A percentile compares a stretch with the other conserved stretches of the same genome.
Evolutionary conservation across 2,113 vertebrate genomes (phyloP).

Genomic region (Eidolon helvum): DNA sequence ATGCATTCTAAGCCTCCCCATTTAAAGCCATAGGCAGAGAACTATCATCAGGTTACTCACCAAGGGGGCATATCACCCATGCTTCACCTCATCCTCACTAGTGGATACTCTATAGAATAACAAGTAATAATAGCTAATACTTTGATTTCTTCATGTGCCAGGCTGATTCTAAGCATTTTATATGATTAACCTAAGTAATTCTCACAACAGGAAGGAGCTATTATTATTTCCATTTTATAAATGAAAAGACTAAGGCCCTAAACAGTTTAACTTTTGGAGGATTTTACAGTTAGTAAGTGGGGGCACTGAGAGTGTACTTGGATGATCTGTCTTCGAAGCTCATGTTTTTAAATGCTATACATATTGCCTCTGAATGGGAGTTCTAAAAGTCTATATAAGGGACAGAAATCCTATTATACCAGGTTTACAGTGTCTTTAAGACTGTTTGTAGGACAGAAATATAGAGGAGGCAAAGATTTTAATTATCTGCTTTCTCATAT

Average conservation of each 20-base stretch:
- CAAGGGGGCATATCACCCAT: fast-evolving
- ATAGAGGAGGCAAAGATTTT: neutral
- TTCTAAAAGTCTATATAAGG: neutral
- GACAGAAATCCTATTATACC: neutral
- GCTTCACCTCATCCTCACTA: neutral
- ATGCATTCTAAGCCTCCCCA: neutral
- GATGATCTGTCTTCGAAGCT: neutral
- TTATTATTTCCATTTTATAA: neutral
- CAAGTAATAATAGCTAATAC: neutral
- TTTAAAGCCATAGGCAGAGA: neutral
- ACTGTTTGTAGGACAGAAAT: neutral
- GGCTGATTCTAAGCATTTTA: neutral
- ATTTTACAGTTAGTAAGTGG: neutral
- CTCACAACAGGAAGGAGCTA: neutral
- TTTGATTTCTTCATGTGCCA: neutral
- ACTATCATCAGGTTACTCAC: neutral
- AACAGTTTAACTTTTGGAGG: neutral
- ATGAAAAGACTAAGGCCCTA: neutral
- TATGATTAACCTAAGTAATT: neutral
- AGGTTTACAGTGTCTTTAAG: neutral
- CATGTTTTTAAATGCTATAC: neutral
- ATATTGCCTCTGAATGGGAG: neutral
- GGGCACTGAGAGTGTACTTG: neutral
- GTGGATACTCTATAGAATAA: neutral
- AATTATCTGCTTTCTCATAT: neutral